Conservation (phyloP, 2,888 invertebrate genomes). For the Oscheius myriophilus region DNA sequence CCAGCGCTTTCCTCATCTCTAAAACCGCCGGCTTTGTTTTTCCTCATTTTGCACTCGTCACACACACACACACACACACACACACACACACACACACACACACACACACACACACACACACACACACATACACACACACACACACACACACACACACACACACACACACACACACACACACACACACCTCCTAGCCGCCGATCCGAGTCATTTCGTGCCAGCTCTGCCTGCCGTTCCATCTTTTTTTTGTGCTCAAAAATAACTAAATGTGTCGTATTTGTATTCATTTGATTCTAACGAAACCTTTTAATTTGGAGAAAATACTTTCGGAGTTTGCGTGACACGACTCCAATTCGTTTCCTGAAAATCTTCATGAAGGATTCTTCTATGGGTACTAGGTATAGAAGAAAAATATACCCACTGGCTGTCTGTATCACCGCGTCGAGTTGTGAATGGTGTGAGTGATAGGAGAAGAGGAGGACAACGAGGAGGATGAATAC, state of each 20-base stretch:
- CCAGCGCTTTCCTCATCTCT: constrained; percentile 14
- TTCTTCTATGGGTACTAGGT: not conserved
- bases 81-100: too few relatives aligned
- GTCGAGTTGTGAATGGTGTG: constrained; percentile 18
- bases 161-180: too few relatives aligned
- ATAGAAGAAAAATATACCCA: not conserved
- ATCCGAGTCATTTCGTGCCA: constrained; percentile 9
- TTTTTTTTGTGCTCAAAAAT: constrained; percentile 24
- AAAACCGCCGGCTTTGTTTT: too few relatives aligned
- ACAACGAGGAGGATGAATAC: constrained; percentile 14
- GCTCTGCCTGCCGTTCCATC: constrained; percentile 7
- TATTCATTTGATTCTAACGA: not conserved
- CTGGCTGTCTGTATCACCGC: constrained; percentile 3
- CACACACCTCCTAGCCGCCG: not conserved
- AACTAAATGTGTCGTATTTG: constrained; percentile 6
- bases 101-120: too few relatives aligned
- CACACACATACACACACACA: too few relatives aligned
- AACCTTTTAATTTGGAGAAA: constrained; percentile 24
- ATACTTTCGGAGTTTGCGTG: constrained; percentile 26
- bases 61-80: too few relatives aligned
- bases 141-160: too few relatives aligned
- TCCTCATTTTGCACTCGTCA: too few relatives aligned
- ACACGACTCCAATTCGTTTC: constrained; percentile 15
- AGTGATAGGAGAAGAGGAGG: constrained; percentile 14
- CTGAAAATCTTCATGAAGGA: too few relatives aligned